Percentiles rank a stretch among this genome's conserved stretches.
phyloP scores from a whole-genome alignment of 2,888 invertebrate genomes.

The Quadriops clusia region DNA sequence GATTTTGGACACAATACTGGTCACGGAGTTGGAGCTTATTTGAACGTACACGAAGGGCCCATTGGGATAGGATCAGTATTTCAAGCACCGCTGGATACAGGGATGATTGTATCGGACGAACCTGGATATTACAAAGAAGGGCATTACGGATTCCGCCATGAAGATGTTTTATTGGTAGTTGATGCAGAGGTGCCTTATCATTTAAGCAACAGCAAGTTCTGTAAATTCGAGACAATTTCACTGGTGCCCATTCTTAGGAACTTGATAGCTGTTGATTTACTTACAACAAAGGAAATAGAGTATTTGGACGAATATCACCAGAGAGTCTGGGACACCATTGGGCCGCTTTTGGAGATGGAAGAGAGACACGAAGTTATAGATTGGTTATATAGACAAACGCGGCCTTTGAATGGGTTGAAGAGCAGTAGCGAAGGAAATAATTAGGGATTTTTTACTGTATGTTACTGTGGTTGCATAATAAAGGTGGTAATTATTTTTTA shows the following conservation, averaged over 20 bases:
- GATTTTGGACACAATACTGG: constrained; percentile 93
- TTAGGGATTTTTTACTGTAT: too few relatives aligned
- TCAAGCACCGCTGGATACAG: constrained; percentile 64
- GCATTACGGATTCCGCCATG: constrained; percentile 80
- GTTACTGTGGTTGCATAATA: too few relatives aligned
- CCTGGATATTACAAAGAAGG: constrained; percentile 90
- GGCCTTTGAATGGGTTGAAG: constrained; percentile 51
- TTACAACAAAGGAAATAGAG: constrained; percentile 63
- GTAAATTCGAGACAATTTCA: constrained; percentile 78
- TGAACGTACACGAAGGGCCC: constrained; percentile 91
- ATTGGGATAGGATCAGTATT: constrained; percentile 63
- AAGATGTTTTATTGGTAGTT: constrained; percentile 72
- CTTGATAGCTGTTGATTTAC: constrained; percentile 56
- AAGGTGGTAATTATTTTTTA: too few relatives aligned
- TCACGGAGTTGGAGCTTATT: constrained; percentile 84
- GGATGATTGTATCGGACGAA: constrained; percentile 78
- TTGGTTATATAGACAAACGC: constrained; percentile 71
- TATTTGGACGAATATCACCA: constrained; percentile 74
- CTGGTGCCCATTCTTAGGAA: constrained; percentile 74
- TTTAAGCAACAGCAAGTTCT: constrained; percentile 59
- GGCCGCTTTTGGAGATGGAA: constrained; percentile 54
- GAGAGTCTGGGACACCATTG: constrained; percentile 56
- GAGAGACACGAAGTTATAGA: constrained; percentile 55
- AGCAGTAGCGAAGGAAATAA: too few relatives aligned
- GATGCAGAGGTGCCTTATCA: constrained; percentile 44